Percentiles rank a stretch among this genome's conserved stretches.
Conservation (phyloP, 2,797 vertebrate genomes). For the Vultur gryphus region DNA sequence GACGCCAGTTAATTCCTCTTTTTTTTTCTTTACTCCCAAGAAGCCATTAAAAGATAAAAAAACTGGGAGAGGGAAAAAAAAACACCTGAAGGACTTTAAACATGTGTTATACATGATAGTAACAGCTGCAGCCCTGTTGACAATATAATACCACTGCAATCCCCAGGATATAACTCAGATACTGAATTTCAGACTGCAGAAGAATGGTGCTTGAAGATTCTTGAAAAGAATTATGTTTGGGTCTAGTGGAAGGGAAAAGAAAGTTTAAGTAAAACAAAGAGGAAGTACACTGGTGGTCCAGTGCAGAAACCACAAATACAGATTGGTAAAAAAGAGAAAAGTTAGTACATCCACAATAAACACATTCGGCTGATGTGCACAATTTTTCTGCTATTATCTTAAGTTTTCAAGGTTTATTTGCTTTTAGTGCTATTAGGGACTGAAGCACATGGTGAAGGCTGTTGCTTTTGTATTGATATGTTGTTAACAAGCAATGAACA, state of each 20-base stretch:
- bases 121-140: neutral
- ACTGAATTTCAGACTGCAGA: constrained; percentile 12
- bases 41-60: neutral
- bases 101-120: neutral
- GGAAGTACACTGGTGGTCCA: constrained; percentile 12
- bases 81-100: neutral
- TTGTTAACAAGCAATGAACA: neutral
- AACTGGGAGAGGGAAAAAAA: neutral
- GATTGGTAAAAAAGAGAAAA: neutral
- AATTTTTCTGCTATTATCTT: neutral
- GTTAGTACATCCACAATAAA: neutral
- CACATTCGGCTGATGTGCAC: neutral
- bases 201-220: neutral
- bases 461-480: neutral
- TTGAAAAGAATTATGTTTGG: constrained; percentile 5
- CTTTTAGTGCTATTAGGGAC: neutral
- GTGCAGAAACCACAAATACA: neutral
- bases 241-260: neutral
- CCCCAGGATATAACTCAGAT: constrained; percentile 31
- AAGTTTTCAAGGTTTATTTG: neutral
- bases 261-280: neutral
- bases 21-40: neutral
- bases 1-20: neutral
- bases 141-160: constrained; percentile 46
- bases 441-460: neutral